Evolutionary conservation across 2,888 invertebrate genomes (phyloP), one percentile per base, ranked within the genome.

Genomic region (Halocaridina rubra): DNA sequence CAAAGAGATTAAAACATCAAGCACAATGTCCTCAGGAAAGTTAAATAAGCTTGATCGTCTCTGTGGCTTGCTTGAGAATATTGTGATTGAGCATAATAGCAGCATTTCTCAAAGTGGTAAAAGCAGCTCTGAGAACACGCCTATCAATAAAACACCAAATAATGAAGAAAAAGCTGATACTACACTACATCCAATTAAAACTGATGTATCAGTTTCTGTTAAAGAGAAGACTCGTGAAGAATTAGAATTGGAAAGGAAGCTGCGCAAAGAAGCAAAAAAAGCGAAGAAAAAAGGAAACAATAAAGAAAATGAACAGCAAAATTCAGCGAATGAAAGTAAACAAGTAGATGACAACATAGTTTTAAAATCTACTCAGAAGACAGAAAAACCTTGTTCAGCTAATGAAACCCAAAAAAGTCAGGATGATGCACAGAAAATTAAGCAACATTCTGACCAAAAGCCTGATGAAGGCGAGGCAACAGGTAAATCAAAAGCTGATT

Each of bases 181-280:
- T n/a, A 0, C 59, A 27, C 39, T 30, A 22, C 24, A 8, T 32
- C 4, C 19, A 32, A 16, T 46, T 59, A 46, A 29, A 10, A 22
- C 1, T 27, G 7, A 32, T 22, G 16, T n/a, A 75, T 61, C 64
- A 39, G 3, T n/a, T 29, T 2, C 29, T 57, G 24, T 22, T 32
- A 30, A 53, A 71, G 82, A 71, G 27, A 77, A 77, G 19, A 24
- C 67, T 22, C 76, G 57, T 30, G 82, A 84, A 24, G 82, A 78
- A 57, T 53, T 84, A 46, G 82, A 84, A 30, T 33, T 3, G 22
- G 82, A 84, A 22, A 84, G 82, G 64, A 84, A 84, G 29, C 77
- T 61, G 46, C 59, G 82, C 10, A 84, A 84, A n/a, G 78, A 84
- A 30, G 82, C 82, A 71, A 84, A 84, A 46, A 78, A 78, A 46